Base-by-base conservation (phyloP, 2,888 invertebrate genomes). In the Fragum fragum region DNA sequence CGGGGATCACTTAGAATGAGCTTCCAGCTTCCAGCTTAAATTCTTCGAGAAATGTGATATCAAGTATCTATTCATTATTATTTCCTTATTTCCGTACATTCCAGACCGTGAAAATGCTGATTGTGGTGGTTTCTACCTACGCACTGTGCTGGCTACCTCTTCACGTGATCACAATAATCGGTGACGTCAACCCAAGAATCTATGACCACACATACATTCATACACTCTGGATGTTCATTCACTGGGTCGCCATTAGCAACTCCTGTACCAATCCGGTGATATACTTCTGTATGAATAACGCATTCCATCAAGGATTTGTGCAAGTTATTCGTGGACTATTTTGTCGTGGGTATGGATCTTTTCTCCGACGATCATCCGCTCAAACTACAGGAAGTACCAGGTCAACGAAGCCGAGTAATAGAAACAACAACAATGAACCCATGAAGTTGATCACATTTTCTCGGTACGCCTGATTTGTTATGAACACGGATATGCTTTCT, bases 261-360 rank as follows among this genome's bases (percentile, higher is more conserved):
- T 98, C 98, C 83, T 98, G 98, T 97, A 98, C 98, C 95, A 98
- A 98, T 95, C 98, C 98, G 28, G 97, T 98, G 92, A 98, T 98
- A 90, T 98, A 98, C 80, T 98, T 97, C 95, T 98, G 98, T 97
- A 98, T 98, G 98, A 98, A 98, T 95, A 97, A 97, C 86, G 97
- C 98, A 61, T 92, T 90, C 53, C 81, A 89, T 7, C 82, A 87
- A 18, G 90, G 90, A 14, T 71, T 76, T 23, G 18, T 68, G 36
- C 61, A 47, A 29, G 72, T 79, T 18, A 39, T 75, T 47, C 21
- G 47, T 21, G 69, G 59, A 42, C 53, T 76, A 18, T n/a, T 52
- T n/a, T 76, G 76, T 57, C 21, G 59, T 1, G 55, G 18, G 3
- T 42, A 69, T 21, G 42, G 39, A n/a, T 39, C 55, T 1, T 36